phyloP scores from a whole-genome alignment of 1,140 invertebrate genomes.

The Zaprionus taronus region DNA sequence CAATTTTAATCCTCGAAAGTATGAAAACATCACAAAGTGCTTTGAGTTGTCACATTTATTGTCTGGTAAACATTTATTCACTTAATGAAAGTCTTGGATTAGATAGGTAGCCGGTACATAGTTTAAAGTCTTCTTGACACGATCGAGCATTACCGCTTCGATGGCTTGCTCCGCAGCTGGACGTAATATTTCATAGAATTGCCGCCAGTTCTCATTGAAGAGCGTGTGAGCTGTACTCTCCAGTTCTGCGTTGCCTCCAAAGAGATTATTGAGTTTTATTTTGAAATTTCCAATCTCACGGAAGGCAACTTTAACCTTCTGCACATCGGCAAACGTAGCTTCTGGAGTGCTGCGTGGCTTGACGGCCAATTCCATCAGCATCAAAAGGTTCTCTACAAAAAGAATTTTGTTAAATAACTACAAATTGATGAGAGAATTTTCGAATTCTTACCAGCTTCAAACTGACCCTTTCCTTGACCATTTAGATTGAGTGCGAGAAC shows the following conservation, averaged over 20 bases:
- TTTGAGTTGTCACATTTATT: background rate
- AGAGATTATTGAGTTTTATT: constrained; percentile 61
- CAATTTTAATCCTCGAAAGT: background rate
- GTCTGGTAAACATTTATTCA: background rate
- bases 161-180: constrained; percentile 88
- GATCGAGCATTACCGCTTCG: constrained; percentile 87
- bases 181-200: constrained; percentile 86
- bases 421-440: background rate
- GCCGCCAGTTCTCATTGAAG: constrained; percentile 88
- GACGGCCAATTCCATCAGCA: constrained; percentile 86
- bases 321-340: constrained; percentile 87
- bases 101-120: constrained; percentile 86
- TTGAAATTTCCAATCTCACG: constrained; percentile 64
- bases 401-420: background rate
- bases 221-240: constrained; percentile 88
- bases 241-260: constrained; percentile 55
- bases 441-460: constrained; percentile 87
- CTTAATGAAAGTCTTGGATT: constrained; percentile 65
- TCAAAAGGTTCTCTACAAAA: constrained; percentile 86
- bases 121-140: constrained; percentile 87
- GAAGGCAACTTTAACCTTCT: constrained; percentile 66
- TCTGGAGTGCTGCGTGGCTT: constrained; percentile 86
- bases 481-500: constrained; percentile 88
- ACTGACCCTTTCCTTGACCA: constrained; percentile 88
- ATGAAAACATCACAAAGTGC: background rate